Percentiles rank a stretch among this genome's conserved stretches.
Evolutionary conservation across 2,113 vertebrate genomes (phyloP).

Genomic region (Pavo muticus): DNA sequence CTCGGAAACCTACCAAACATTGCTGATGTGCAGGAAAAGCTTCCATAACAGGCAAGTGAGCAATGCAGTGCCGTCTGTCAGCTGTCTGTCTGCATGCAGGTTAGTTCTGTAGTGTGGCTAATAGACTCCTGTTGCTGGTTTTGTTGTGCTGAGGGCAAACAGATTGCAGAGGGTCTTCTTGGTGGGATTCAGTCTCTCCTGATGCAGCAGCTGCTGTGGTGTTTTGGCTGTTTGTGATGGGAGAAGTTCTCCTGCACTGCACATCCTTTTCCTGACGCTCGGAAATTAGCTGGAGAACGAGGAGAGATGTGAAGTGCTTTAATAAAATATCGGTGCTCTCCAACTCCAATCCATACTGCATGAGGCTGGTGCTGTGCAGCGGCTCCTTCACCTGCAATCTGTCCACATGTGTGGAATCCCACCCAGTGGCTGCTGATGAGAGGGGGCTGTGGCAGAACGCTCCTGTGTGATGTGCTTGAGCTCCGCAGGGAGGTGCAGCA

Average conservation of each 20-base stretch:
- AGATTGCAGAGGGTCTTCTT: not conserved
- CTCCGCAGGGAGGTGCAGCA: not conserved
- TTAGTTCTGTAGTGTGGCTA: not conserved
- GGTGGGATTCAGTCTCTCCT: not conserved
- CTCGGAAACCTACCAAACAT: not conserved
- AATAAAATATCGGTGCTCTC: not conserved
- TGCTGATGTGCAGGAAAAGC: not conserved
- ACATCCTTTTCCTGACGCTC: not conserved
- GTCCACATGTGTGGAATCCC: not conserved
- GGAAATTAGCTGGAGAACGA: not conserved
- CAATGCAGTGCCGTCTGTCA: not conserved
- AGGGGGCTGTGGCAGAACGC: rapidly evolving
- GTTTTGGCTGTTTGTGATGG: not conserved
- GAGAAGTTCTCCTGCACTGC: not conserved
- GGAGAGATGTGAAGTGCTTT: not conserved
- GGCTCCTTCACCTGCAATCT: not conserved
- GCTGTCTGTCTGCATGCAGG: not conserved
- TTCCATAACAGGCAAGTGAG: not conserved
- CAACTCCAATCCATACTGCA: not conserved
- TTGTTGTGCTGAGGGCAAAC: not conserved
- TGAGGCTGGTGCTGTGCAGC: not conserved
- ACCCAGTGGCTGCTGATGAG: not conserved
- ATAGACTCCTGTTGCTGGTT: rapidly evolving
- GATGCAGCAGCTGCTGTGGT: rapidly evolving
- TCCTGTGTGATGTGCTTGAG: rapidly evolving